Evolutionary conservation across 2,888 invertebrate genomes (phyloP), one percentile per base, ranked within the genome.

Genomic region (Deilephila elpenor): DNA sequence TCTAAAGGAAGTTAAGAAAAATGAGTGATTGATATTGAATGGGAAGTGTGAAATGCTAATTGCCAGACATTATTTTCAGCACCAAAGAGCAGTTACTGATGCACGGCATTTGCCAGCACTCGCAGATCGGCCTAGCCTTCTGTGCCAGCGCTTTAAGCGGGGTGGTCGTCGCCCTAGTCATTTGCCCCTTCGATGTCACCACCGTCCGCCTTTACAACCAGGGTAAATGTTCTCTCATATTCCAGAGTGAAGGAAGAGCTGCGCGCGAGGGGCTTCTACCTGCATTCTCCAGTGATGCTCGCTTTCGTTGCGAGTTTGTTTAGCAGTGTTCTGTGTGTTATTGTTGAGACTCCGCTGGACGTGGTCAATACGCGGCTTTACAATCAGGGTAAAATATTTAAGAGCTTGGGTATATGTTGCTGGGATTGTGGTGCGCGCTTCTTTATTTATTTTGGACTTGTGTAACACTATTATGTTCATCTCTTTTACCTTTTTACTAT

Each of bases 181-280:
- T 98, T 96, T 98, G 98, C 74, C 98, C 98, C 0, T 97, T 98
- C 85, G 98, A 98, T 89, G 97, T 98, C 53, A 95, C 97, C 78
- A 96, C 98, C 67, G 98, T 98, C n/a, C 95, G 98, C 78, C 95
- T 98, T 75, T 98, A 98, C 87, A 98, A 98, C 92, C 98, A 98
- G 96, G 97, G 97, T 96, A 95, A 88, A 64, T 71, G 25, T 56
- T 62, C 71, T 71, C 75, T 75, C 76, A 81, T 73, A 77, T 92
- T 92, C 53, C 93, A 94, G 94, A 85, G 83, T 89, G 80, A 94
- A 93, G 86, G 84, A 88, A 78, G 77, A 78, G 74, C 85, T 94
- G 75, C 78, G 83, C 75, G 77, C 80, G 56, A 82, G 83, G 56
- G 92, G 90, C 25, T 89, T 86, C 80, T 89, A 95, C 83, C 88